These are phyloP conservation scores for Berghia stephanieae DNA, from an alignment of 1,140 invertebrate genomes.

Conservation along the genomic window DNA sequence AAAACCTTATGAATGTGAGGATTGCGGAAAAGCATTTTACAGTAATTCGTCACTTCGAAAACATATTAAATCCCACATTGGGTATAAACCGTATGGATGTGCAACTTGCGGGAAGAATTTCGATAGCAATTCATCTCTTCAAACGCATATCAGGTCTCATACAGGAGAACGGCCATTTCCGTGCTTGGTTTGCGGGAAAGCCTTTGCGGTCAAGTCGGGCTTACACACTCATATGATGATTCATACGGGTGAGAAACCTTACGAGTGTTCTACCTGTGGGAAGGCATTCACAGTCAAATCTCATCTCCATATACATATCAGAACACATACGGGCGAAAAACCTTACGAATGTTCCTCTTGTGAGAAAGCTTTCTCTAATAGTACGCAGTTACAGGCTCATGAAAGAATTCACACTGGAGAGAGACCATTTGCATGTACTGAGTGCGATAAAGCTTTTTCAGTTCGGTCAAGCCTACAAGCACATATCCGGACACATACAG, in stretches of 20 bases:
- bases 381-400: not conserved
- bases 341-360: not conserved
- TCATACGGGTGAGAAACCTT: slow-evolving; percentile 4
- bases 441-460: not conserved
- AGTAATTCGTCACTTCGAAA: too few relatives aligned
- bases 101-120: too few relatives aligned
- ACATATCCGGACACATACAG: not conserved
- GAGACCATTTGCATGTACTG: not conserved
- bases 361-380: not conserved
- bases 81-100: too few relatives aligned
- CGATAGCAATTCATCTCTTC: too few relatives aligned
- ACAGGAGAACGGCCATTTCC: too few relatives aligned
- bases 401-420: not conserved
- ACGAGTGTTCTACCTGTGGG: not conserved
- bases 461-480: not conserved
- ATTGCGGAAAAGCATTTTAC: not conserved
- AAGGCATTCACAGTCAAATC: not conserved
- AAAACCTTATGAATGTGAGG: not conserved
- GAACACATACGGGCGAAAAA: not conserved
- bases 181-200: not conserved
- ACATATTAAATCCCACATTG: too few relatives aligned
- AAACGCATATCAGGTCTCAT: too few relatives aligned
- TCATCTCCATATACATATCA: not conserved
- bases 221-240: not conserved
- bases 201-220: not conserved